Conservation (phyloP, 2,797 vertebrate species). For the Gobionotothen gibberifrons region DNA sequence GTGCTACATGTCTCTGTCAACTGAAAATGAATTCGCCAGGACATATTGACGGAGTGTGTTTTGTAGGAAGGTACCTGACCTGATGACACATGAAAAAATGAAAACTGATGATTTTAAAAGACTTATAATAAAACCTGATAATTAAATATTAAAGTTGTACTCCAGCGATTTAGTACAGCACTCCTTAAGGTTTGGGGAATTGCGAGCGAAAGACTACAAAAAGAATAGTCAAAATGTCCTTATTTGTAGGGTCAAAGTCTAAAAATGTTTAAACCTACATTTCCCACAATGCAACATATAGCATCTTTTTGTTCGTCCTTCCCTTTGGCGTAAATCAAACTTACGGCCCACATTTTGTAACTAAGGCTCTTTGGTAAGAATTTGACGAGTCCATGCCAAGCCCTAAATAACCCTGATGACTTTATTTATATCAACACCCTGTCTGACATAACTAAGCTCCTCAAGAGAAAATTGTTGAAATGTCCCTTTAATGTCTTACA, state of each 20-base stretch:
- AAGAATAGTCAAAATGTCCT: background rate
- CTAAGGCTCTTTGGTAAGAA: background rate
- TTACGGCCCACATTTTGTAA: background rate
- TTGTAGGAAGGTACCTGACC: background rate
- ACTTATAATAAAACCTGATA: constrained; percentile 9
- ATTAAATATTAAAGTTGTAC: background rate
- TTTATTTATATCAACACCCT: background rate
- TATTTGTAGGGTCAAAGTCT: background rate
- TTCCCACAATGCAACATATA: constrained; percentile 8
- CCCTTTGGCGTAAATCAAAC: background rate
- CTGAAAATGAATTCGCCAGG: too few species aligned
- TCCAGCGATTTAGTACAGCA: background rate
- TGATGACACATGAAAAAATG: background rate
- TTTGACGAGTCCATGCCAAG: background rate
- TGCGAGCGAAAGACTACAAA: constrained; percentile 2
- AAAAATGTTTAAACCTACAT: background rate
- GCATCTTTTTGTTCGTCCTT: constrained; percentile 9
- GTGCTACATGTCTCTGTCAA: too few species aligned
- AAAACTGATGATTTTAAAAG: constrained; percentile 1
- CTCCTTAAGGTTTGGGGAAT: background rate
- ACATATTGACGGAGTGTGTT: too few species aligned
- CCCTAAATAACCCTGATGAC: constrained; percentile 10
- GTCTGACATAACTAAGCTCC: background rate
- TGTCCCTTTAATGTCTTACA: constrained; percentile 1
- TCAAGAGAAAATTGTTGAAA: constrained; percentile 12